phyloP scores from a whole-genome alignment of 2,888 invertebrate species.

The Tiliacea citrago region DNA sequence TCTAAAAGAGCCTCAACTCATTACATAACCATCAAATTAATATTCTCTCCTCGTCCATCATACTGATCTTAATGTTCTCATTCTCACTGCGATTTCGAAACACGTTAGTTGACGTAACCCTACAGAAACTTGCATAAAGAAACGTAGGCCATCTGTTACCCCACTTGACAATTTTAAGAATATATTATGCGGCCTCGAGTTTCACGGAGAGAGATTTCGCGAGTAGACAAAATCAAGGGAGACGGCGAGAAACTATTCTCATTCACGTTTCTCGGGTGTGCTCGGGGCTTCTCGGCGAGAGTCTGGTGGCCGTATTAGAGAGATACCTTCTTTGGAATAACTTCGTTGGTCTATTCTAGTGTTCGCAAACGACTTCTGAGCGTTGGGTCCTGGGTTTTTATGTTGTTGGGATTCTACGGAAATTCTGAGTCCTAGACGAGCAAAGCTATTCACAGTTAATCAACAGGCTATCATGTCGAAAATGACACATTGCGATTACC shows the following conservation, averaged over 20 bases:
- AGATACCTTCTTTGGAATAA: neutral
- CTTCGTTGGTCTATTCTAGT: slow-evolving; percentile 3
- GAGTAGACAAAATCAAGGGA: slow-evolving; percentile 1
- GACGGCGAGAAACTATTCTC: neutral
- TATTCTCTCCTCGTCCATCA: slow-evolving; percentile 44
- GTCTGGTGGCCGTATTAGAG: neutral
- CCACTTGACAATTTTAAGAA: slow-evolving; percentile 14
- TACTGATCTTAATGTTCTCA: slow-evolving; percentile 52
- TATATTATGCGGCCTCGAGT: neutral
- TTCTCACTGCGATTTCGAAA: slow-evolving; percentile 54
- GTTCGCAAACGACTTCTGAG: neutral
- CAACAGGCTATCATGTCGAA: too few relatives aligned
- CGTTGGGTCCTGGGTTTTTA: neutral
- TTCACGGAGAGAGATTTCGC: slow-evolving; percentile 1
- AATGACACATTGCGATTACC: too few relatives aligned
- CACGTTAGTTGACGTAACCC: slow-evolving; percentile 53
- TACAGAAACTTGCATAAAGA: slow-evolving; percentile 21
- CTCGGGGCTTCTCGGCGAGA: neutral
- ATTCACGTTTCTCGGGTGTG: neutral
- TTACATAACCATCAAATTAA: slow-evolving; percentile 47
- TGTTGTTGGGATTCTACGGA: neutral
- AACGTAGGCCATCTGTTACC: slow-evolving; percentile 26
- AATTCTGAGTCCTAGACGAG: too few relatives aligned
- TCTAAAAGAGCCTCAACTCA: slow-evolving; percentile 24
- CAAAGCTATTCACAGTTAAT: too few relatives aligned